Conservation (phyloP, 2,113 vertebrate species). For the Rissa tridactyla region DNA sequence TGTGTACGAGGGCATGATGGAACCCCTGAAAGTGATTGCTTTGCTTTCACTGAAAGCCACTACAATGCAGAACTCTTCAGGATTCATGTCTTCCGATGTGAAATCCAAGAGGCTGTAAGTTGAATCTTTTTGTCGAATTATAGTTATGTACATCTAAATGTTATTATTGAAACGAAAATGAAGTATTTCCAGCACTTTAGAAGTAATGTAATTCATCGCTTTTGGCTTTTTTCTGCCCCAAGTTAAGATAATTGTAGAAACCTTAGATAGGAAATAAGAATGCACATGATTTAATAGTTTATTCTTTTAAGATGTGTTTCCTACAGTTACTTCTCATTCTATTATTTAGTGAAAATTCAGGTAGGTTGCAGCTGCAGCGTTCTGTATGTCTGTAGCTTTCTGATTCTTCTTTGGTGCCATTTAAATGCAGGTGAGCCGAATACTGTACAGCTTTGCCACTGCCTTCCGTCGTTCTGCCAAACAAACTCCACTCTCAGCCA, state of each 20-base stretch:
- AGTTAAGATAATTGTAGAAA: neutral
- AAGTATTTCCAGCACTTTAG: neutral
- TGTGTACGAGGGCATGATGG: constrained; percentile 96
- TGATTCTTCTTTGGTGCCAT: neutral
- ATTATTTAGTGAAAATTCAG: neutral
- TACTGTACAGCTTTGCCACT: constrained; percentile 98
- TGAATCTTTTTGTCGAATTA: neutral
- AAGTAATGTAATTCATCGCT: neutral
- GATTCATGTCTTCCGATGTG: constrained; percentile 97
- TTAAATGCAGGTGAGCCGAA: constrained; percentile 88
- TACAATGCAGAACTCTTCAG: constrained; percentile 97
- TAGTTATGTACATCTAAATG: neutral
- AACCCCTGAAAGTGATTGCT: constrained; percentile 95
- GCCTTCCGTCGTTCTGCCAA: constrained; percentile 95
- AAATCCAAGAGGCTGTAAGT: constrained; percentile 98
- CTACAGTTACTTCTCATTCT: neutral
- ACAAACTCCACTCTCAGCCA: constrained; percentile 82
- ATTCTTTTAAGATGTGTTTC: neutral
- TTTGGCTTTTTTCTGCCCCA: neutral
- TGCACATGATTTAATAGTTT: neutral
- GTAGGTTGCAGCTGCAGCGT: neutral
- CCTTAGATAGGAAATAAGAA: neutral
- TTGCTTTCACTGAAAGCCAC: constrained; percentile 99
- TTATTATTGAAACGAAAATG: neutral
- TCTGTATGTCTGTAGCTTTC: neutral